Evolutionary conservation across 2,113 vertebrate genomes (phyloP).

Genomic region (Himantopus leucocephalus): DNA sequence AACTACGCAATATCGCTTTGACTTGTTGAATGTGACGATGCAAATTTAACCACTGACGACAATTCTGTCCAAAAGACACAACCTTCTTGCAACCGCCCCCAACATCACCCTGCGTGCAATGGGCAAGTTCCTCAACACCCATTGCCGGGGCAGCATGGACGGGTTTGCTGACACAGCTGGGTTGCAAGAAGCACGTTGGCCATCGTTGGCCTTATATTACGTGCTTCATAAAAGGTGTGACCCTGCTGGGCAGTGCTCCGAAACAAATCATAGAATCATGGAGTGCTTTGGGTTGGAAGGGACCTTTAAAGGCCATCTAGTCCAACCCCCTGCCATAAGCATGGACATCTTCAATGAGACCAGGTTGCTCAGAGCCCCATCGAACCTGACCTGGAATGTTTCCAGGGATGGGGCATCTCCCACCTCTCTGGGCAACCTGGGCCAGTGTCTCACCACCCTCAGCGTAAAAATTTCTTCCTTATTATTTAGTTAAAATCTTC

Average conservation of each 20-base stretch:
- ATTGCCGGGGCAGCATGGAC: background rate
- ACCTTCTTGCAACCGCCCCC: background rate
- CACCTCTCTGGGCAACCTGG: too few relatives aligned
- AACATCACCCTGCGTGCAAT: rapidly evolving
- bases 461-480: too few relatives aligned
- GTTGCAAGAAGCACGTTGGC: background rate
- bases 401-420: too few relatives aligned
- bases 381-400: too few relatives aligned
- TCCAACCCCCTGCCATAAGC: too few relatives aligned
- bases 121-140: background rate
- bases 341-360: too few relatives aligned
- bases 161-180: background rate
- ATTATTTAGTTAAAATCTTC: too few relatives aligned
- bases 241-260: background rate
- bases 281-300: too few relatives aligned
- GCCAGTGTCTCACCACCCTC: too few relatives aligned
- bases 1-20: background rate
- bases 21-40: background rate
- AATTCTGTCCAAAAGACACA: background rate
- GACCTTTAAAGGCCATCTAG: too few relatives aligned
- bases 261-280: background rate
- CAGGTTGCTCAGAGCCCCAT: too few relatives aligned
- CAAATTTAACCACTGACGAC: background rate
- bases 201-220: background rate
- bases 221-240: background rate